Conservation (phyloP, 2,888 invertebrate genomes). For the Podotricha telesiphe region DNA sequence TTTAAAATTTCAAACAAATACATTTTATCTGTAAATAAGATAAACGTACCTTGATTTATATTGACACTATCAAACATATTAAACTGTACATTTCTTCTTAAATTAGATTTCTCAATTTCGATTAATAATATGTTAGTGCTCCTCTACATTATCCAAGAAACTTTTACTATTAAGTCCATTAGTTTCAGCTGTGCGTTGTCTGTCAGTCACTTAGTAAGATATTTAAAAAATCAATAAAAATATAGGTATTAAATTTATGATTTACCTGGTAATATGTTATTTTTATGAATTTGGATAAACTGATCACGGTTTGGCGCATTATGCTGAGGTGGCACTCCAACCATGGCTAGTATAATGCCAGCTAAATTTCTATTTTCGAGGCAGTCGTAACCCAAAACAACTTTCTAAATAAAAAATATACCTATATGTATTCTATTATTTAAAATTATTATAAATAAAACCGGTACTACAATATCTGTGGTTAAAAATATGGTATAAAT, state of each 20-base stretch:
- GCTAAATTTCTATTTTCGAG: constrained; percentile 56
- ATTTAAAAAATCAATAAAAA: no score
- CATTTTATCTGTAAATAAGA: constrained; percentile 56
- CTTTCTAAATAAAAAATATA: constrained; percentile 51
- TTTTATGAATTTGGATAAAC: constrained; percentile 52
- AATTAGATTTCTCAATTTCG: no score
- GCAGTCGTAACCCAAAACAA: constrained; percentile 69
- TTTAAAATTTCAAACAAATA: constrained; percentile 55
- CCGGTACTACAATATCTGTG: no score
- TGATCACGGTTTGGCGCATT: constrained; percentile 64
- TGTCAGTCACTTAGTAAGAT: no score
- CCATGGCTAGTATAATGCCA: constrained; percentile 59
- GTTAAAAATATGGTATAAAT: no score
- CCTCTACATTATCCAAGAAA: no score
- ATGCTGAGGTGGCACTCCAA: constrained; percentile 70
- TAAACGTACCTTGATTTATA: not conserved
- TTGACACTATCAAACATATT: not conserved
- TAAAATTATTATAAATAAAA: no score
- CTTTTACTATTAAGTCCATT: no score
- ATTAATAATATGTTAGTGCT: no score
- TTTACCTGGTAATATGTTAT: constrained; percentile 65
- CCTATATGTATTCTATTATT: not conserved
- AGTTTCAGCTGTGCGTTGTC: no score
- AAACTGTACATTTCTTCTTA: no score
- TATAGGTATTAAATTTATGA: not conserved